These are phyloP conservation scores for Rhinella marina DNA, from an alignment of 2,797 vertebrate genomes.

Conservation along the genomic window DNA sequence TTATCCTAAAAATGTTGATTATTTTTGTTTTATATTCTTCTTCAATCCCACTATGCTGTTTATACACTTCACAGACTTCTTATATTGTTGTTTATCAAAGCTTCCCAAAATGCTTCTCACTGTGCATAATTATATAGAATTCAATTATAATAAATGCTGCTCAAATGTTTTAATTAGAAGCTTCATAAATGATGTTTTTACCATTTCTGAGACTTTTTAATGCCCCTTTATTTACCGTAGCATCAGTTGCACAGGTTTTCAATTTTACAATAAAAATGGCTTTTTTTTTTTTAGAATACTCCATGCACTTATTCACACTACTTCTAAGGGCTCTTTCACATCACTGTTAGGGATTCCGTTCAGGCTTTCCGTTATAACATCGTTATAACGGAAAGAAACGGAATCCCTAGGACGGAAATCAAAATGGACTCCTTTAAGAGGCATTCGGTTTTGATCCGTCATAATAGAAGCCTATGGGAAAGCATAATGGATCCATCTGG, in stretches of 20 bases:
- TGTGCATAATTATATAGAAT: conserved; percentile 53
- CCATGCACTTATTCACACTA: background rate
- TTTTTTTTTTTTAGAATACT: no score
- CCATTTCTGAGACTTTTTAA: conserved; percentile 20
- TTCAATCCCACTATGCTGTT: conserved; percentile 49
- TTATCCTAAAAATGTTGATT: conserved; percentile 52
- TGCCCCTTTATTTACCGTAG: conserved; percentile 5
- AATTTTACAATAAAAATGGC: no score
- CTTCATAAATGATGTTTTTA: conserved; percentile 29
- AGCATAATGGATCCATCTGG: no score
- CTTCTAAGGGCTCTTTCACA: no score
- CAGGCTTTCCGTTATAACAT: no score
- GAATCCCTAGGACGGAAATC: no score
- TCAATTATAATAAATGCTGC: conserved; percentile 50
- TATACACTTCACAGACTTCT: conserved; percentile 45
- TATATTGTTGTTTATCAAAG: conserved; percentile 52
- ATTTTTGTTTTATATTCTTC: conserved; percentile 38
- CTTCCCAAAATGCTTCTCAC: conserved; percentile 34
- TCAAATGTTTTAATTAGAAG: conserved; percentile 56
- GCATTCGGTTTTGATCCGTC: no score
- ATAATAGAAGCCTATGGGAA: no score
- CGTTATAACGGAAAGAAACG: no score
- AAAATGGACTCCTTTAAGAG: no score
- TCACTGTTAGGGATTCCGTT: no score
- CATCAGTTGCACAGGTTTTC: background rate